phyloP scores from a whole-genome alignment of 2,797 vertebrate species.

The Eospalax fontanierii region DNA sequence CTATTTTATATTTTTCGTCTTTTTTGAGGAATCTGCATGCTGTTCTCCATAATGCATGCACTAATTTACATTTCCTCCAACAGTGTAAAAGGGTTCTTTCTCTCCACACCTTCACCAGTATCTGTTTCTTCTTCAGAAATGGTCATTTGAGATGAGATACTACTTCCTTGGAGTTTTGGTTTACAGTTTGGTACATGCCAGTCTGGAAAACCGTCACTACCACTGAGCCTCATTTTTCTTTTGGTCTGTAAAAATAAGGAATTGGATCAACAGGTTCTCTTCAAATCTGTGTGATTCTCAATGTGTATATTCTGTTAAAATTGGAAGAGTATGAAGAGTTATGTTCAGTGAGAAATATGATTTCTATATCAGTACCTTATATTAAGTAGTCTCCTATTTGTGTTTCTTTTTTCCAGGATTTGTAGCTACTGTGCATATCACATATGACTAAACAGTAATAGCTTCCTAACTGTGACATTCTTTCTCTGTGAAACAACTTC shows the following conservation, averaged over 20 bases:
- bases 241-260: background rate
- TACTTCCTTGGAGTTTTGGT: background rate
- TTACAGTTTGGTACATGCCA: background rate
- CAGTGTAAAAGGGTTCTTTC: background rate
- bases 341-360: background rate
- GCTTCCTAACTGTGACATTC: background rate
- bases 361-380: background rate
- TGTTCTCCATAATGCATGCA: background rate
- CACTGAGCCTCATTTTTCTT: background rate
- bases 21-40: background rate
- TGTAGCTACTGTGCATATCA: background rate
- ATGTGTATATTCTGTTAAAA: background rate
- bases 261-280: background rate
- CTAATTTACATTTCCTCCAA: background rate
- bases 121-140: background rate
- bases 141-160: background rate
- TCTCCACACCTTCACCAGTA: background rate
- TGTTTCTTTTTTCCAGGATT: background rate
- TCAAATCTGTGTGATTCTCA: background rate
- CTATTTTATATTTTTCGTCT: background rate
- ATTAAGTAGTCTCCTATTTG: background rate
- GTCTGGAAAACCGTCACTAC: background rate
- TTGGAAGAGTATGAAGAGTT: background rate
- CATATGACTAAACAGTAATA: background rate
- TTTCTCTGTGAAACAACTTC: background rate